Percentiles rank a stretch among this genome's conserved stretches.
Conservation (phyloP, 2,113 vertebrate genomes). For the Setophaga kirtlandii region DNA sequence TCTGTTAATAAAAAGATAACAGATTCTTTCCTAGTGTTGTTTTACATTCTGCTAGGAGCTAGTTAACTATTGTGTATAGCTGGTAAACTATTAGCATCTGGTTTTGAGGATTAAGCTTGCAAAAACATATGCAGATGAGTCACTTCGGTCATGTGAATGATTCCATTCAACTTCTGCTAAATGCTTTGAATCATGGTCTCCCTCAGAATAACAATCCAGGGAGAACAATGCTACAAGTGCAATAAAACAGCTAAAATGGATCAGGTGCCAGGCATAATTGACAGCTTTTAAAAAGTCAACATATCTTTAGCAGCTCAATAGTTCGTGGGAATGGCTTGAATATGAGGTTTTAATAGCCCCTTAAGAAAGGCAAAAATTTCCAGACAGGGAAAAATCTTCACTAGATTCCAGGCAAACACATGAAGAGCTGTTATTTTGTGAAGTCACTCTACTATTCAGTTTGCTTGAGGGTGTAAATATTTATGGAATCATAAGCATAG, state of each 20-base stretch:
- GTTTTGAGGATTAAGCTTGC: not conserved
- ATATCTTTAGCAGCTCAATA: not conserved
- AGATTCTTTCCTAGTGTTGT: not conserved
- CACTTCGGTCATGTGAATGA: conserved; percentile 41
- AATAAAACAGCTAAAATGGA: conserved; percentile 8
- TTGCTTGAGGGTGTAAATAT: not conserved
- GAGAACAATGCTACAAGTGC: not conserved
- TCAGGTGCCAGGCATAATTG: not conserved
- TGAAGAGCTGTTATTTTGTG: not conserved
- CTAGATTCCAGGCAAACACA: not conserved
- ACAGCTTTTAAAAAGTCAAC: not conserved
- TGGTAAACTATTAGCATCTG: conserved; percentile 7
- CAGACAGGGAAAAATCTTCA: not conserved
- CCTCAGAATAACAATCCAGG: not conserved
- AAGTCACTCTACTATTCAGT: not conserved
- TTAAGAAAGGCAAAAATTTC: not conserved
- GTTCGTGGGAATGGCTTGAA: not conserved
- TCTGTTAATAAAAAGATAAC: not conserved
- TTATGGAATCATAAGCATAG: not conserved
- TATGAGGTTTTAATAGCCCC: not conserved
- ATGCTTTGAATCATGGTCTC: not conserved
- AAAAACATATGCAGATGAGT: conserved; percentile 40
- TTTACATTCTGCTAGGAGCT: not conserved
- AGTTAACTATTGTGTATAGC: not conserved
- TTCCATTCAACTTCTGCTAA: conserved; percentile 30